Conservation (phyloP, 2,888 invertebrate genomes). For the Sycophila texana region DNA sequence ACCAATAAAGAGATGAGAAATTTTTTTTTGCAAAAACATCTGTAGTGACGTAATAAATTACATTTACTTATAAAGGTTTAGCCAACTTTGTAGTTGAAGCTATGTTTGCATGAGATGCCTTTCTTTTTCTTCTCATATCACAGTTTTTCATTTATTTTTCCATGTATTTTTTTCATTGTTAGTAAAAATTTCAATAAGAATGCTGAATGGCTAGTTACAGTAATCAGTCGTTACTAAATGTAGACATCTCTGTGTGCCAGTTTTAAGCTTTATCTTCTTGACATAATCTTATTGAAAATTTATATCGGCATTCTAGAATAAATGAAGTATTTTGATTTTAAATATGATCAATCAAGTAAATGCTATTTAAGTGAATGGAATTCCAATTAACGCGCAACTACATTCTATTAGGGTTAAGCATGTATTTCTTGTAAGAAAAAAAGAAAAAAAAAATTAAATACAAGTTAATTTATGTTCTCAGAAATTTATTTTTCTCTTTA, state of each 20-base stretch:
- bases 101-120: conserved; percentile 51
- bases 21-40: conserved; percentile 54
- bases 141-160: conserved; percentile 62
- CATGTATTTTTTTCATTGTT: conserved; percentile 54
- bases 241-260: conserved; percentile 48
- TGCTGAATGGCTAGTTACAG: conserved; percentile 54
- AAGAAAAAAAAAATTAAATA: conserved; percentile 24
- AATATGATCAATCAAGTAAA: neutral
- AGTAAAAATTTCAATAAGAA: conserved; percentile 64
- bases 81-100: conserved; percentile 47
- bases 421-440: conserved; percentile 59
- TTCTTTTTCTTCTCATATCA: conserved; percentile 64
- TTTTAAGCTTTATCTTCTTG: conserved; percentile 40
- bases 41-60: conserved; percentile 52
- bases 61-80: conserved; percentile 39
- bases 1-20: conserved; percentile 51
- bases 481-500: no score
- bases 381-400: conserved; percentile 7
- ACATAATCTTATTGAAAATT: conserved; percentile 50
- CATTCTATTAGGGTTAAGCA: conserved; percentile 57
- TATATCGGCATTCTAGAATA: conserved; percentile 60
- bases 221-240: conserved; percentile 56
- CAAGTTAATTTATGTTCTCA: no score
- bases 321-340: conserved; percentile 25
- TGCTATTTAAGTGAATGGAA: no score